Base-by-base conservation (phyloP, 2,888 invertebrate genomes). In the Pachliopta kotzebuea region DNA sequence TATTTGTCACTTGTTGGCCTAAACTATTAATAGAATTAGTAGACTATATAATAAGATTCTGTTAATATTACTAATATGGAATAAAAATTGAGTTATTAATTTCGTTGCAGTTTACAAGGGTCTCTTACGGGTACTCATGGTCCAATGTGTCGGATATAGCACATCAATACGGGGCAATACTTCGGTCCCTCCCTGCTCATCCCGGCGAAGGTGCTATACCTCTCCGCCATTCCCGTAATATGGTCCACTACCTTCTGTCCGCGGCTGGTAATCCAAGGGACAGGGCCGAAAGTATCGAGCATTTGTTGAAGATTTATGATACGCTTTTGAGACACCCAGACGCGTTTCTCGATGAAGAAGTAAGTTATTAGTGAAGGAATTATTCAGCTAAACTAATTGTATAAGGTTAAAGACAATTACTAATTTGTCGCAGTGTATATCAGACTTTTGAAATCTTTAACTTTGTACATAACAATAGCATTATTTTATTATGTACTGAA, bases 341-440 rank as follows among this genome's bases (percentile, higher is more conserved):
- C 74, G 94, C 96, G 17, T 93, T 96, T 72, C 92, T 96, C 67
- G 94, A 94, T 85, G 94, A 95, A 83, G 93, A 95, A 93, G 96
- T 96, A 81, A 82, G 88, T 79, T 21, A 26, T 45, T 37, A 37
- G 0, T 31, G 31, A 31, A 11, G 7, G 31, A 31, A 31, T 9
- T 11, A 14, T 14, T 2, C 9, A 31, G 0, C 11, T 2, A 1
- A 31, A 6, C 8, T 11, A 31, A 8, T 26, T 26, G 26, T 26
- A 26, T 26, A 26, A 26, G 6, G 3, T 26, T 26, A 4, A 26
- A 26, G 26, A 26, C 26, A 4, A 26, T 4, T 4, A 26, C 4
- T 4, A 26, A 26, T 3, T 26, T 26, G 3, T 6, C 6, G 26
- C 26, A 4, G 6, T 26, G 6, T 26, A 4, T 26, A 31, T 31